These are phyloP conservation scores for Tupaia chinensis DNA, from an alignment of 2,113 vertebrate species.

Conservation along the genomic window DNA sequence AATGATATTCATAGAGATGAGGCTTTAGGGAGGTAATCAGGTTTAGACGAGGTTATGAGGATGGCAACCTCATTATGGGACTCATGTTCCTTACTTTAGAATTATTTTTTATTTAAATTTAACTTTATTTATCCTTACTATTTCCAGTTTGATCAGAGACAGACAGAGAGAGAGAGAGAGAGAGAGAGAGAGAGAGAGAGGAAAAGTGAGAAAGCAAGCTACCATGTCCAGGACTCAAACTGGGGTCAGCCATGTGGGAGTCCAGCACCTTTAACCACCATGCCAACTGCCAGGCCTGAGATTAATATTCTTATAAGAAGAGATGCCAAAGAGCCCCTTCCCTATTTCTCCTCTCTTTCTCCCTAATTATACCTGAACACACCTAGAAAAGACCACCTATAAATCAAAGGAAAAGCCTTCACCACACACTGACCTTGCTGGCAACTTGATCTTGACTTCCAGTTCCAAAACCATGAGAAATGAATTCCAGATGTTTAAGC, in stretches of 20 bases:
- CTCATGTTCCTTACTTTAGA: neutral
- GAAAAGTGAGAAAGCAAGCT: too few species aligned
- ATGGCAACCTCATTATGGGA: neutral
- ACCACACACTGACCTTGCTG: neutral
- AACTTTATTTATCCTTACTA: too few species aligned
- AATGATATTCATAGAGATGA: neutral
- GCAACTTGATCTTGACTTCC: neutral
- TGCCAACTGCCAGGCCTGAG: too few species aligned
- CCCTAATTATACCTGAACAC: neutral
- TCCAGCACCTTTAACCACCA: too few species aligned
- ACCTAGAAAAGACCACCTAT: neutral
- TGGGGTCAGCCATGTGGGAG: too few species aligned
- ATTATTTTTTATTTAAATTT: too few species aligned
- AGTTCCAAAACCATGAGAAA: neutral
- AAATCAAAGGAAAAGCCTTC: neutral
- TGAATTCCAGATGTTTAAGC: neutral
- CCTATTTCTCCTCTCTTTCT: too few species aligned
- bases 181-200: too few species aligned
- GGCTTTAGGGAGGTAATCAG: neutral
- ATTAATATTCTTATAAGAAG: neutral
- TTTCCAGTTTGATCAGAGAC: too few species aligned
- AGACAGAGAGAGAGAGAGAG: too few species aligned
- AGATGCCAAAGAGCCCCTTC: neutral
- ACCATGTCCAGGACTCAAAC: too few species aligned
- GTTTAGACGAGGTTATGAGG: neutral